These are phyloP conservation scores for Agrochola litura DNA, from an alignment of 2,888 invertebrate species.

Conservation along the genomic window DNA sequence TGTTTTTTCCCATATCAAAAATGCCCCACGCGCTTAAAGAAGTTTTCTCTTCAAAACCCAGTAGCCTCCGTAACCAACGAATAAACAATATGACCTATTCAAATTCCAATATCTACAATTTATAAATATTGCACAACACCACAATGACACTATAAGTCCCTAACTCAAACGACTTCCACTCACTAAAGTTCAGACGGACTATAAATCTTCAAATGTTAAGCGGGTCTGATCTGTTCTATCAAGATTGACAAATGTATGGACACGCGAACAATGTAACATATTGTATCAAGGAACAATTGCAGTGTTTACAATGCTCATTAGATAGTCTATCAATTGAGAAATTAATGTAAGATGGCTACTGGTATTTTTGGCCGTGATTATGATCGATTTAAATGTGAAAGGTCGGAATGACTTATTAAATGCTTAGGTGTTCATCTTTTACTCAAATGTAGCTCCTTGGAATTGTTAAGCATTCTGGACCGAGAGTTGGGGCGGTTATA, in stretches of 20 bases:
- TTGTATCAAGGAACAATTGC: constrained; percentile 58
- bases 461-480: background rate
- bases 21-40: too few species aligned
- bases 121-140: constrained; percentile 30
- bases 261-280: constrained; percentile 73
- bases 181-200: constrained; percentile 61
- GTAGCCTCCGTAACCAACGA: background rate
- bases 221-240: constrained; percentile 63
- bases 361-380: constrained; percentile 31
- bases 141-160: constrained; percentile 27
- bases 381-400: constrained; percentile 23
- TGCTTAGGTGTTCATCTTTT: background rate
- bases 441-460: background rate
- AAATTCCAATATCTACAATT: background rate
- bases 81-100: background rate
- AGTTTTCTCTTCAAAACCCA: too few species aligned
- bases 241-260: constrained; percentile 70
- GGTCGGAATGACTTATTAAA: background rate
- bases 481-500: too few species aligned
- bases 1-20: too few species aligned
- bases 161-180: constrained; percentile 37
- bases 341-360: constrained; percentile 62
- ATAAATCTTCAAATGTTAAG: constrained; percentile 68
- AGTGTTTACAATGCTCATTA: constrained; percentile 64
- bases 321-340: constrained; percentile 56